Conservation (phyloP, 2,113 vertebrate genomes). For the Cepphus grylle region DNA sequence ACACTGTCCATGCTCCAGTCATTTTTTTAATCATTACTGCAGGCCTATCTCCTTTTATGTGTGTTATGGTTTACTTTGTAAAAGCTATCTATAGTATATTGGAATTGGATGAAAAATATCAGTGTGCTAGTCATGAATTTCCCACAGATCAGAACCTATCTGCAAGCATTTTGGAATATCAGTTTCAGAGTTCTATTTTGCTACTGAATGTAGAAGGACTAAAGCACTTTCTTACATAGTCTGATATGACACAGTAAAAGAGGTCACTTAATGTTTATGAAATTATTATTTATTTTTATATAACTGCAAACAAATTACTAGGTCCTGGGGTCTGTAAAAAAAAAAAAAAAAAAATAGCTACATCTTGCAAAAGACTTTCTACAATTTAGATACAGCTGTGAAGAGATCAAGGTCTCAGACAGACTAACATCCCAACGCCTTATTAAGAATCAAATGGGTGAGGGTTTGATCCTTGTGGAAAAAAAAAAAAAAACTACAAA, state of each 20-base stretch:
- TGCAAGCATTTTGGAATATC: not conserved
- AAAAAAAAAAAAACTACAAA: not conserved
- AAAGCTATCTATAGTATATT: not conserved
- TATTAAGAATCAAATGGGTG: not conserved
- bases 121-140: not conserved
- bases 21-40: slow-evolving; percentile 32
- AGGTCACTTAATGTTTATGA: not conserved
- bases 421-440: not conserved
- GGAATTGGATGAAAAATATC: slow-evolving; percentile 20
- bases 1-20: not conserved
- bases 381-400: not conserved
- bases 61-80: not conserved
- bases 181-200: not conserved
- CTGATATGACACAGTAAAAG: not conserved
- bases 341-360: not conserved
- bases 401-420: not conserved
- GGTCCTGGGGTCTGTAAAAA: not conserved
- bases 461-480: not conserved
- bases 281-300: not conserved
- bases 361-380: not conserved
- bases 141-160: not conserved
- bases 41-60: not conserved
- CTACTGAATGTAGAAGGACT: not conserved
- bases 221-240: not conserved
- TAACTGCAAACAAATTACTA: not conserved